These are phyloP conservation scores for Drosophila meridiana DNA, from an alignment of 2,888 invertebrate species.

Conservation along the genomic window DNA sequence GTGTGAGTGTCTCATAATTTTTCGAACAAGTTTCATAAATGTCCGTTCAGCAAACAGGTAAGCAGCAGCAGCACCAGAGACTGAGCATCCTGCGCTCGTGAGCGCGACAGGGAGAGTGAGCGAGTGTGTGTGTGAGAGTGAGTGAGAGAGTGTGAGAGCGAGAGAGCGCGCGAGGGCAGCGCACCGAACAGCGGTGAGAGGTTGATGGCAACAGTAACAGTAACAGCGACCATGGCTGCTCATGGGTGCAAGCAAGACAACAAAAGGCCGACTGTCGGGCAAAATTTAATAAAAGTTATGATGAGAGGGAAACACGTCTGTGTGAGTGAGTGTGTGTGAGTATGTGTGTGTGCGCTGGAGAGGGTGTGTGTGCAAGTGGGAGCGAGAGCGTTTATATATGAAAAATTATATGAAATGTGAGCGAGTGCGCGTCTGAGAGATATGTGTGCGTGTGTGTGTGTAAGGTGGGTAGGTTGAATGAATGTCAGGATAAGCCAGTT, in stretches of 20 bases:
- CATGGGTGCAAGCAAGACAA: slow-evolving; percentile 49
- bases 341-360: slow-evolving; percentile 26
- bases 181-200: slow-evolving; percentile 43
- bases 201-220: slow-evolving; percentile 78
- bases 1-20: slow-evolving; percentile 71
- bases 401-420: slow-evolving; percentile 80
- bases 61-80: slow-evolving; percentile 41
- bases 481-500: slow-evolving; percentile 71
- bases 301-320: slow-evolving; percentile 68
- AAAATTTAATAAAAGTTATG: slow-evolving; percentile 82
- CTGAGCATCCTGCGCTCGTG: slow-evolving; percentile 52
- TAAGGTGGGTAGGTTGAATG: slow-evolving; percentile 80
- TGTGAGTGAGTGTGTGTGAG: slow-evolving; percentile 21
- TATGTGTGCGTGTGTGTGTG: slow-evolving; percentile 51
- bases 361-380: slow-evolving; percentile 51
- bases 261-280: slow-evolving; percentile 42
- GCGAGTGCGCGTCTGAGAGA: slow-evolving; percentile 56
- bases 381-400: slow-evolving; percentile 71
- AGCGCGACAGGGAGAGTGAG: slow-evolving; percentile 19
- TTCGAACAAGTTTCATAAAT: slow-evolving; percentile 80
- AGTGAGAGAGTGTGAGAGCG: background rate
- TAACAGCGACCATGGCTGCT: slow-evolving; percentile 49
- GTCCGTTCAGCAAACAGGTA: slow-evolving; percentile 71
- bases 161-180: slow-evolving; percentile 13
- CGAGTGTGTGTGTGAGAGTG: background rate